These are phyloP conservation scores for Porites lobata DNA, from an alignment of 92 coral and sea anemone genomes.

Conservation along the genomic window DNA sequence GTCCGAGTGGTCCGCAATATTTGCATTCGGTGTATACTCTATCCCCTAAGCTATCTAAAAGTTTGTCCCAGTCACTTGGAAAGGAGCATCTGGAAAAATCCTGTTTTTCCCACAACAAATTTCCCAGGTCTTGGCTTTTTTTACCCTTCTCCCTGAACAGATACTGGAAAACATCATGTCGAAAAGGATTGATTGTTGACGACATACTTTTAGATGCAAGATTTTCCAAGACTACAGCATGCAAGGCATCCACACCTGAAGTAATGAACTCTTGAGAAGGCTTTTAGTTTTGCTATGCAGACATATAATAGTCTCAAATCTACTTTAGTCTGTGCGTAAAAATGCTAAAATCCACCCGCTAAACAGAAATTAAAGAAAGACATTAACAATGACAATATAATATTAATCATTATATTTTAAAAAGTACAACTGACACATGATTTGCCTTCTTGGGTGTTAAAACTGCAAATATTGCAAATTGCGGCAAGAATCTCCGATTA, in stretches of 20 bases:
- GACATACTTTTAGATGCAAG: conserved; percentile 27
- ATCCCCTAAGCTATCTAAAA: conserved; percentile 56
- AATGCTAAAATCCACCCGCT: background rate
- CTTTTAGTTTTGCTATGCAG: background rate
- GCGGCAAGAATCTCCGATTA: background rate
- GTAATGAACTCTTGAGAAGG: background rate
- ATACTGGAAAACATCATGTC: conserved; percentile 15
- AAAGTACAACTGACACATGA: too few species aligned
- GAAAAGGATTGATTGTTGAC: conserved; percentile 37
- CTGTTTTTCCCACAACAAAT: conserved; percentile 2
- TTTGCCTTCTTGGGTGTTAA: too few species aligned
- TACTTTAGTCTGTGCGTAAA: background rate
- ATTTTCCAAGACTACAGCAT: conserved; percentile 27
- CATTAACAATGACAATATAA: too few species aligned
- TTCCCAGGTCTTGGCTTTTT: conserved; percentile 30
- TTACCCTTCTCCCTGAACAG: conserved; percentile 25
- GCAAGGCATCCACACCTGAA: conserved; percentile 22
- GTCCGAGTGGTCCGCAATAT: too few species aligned
- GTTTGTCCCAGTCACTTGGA: conserved; percentile 47
- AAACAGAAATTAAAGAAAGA: too few species aligned
- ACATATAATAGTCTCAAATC: background rate
- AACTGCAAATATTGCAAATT: too few species aligned
- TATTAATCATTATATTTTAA: too few species aligned
- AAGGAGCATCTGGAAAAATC: conserved; percentile 39
- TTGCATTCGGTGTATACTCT: too few species aligned